Evolutionary conservation across 2,797 vertebrate genomes (phyloP).

Genomic region (Pyrocephalus nanus): DNA sequence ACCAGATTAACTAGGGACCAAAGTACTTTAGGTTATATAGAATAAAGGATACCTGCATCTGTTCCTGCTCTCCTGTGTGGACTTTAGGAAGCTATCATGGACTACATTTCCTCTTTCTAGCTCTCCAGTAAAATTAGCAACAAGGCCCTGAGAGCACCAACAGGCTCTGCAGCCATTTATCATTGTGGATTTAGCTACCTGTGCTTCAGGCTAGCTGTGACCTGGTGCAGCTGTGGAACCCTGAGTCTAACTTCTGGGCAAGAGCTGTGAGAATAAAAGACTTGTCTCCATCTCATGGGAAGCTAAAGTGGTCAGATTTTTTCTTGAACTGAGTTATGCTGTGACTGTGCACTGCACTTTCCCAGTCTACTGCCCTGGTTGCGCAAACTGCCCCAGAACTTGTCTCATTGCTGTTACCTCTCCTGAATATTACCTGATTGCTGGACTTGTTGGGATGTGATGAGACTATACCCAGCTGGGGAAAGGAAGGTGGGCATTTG

Average conservation of each 20-base stretch:
- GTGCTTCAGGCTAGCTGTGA: neutral
- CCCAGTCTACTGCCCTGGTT: rapidly evolving
- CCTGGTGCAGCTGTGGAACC: neutral
- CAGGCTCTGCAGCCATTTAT: neutral
- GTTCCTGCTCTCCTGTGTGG: neutral
- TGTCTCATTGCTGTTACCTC: neutral
- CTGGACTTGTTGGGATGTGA: rapidly evolving
- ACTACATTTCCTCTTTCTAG: neutral
- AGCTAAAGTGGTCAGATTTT: neutral
- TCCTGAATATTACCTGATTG: neutral
- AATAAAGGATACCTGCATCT: too few species aligned
- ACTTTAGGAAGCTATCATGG: neutral
- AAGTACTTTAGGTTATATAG: neutral
- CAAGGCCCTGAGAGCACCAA: neutral
- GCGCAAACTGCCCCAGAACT: neutral
- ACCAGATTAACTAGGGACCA: neutral
- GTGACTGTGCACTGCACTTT: neutral
- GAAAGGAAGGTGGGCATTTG: neutral
- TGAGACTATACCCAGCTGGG: rapidly evolving
- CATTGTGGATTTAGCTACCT: neutral
- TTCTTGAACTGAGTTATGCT: neutral
- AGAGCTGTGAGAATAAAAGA: neutral
- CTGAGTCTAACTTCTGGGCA: neutral
- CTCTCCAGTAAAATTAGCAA: neutral
- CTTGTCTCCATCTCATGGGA: neutral